Evolutionary conservation across 2,797 vertebrate species (phyloP).

Genomic region (Sebastes alutus): DNA sequence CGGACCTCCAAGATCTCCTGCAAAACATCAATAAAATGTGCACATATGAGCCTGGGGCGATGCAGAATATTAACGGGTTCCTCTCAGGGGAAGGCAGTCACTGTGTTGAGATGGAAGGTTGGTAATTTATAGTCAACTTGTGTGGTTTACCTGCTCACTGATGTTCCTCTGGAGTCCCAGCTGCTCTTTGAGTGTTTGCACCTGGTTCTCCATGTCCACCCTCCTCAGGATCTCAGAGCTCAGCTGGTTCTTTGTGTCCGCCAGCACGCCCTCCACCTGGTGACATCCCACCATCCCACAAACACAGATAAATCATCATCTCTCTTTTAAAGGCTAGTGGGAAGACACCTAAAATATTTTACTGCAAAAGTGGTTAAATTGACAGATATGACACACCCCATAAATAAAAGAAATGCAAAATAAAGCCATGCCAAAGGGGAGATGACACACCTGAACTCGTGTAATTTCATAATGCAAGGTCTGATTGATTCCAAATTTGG

Average conservation of each 20-base stretch:
- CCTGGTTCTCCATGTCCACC: slow-evolving; percentile 85
- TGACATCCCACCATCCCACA: neutral
- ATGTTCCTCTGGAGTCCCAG: slow-evolving; percentile 84
- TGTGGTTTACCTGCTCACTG: slow-evolving; percentile 78
- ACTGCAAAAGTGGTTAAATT: no score
- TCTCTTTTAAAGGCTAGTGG: no score
- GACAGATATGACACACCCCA: no score
- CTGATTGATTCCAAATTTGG: no score
- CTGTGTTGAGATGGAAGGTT: neutral
- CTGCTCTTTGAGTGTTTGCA: slow-evolving; percentile 86
- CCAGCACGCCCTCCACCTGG: slow-evolving; percentile 75
- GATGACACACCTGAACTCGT: no score
- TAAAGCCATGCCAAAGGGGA: no score
- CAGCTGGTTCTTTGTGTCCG: slow-evolving; percentile 82
- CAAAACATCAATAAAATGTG: neutral
- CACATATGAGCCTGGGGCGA: fast-evolving
- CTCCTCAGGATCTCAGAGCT: slow-evolving; percentile 83
- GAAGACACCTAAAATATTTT: no score
- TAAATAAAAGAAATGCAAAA: no score
- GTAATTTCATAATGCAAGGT: no score
- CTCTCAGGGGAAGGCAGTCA: neutral
- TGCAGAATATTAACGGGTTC: fast-evolving
- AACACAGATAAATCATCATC: neutral
- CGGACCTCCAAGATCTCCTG: slow-evolving; percentile 84
- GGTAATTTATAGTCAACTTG: neutral